A percentile compares a stretch with the other conserved stretches of the same genome.
phyloP scores from a whole-genome alignment of 2,888 invertebrate species.

The Platynereis dumerilii region DNA sequence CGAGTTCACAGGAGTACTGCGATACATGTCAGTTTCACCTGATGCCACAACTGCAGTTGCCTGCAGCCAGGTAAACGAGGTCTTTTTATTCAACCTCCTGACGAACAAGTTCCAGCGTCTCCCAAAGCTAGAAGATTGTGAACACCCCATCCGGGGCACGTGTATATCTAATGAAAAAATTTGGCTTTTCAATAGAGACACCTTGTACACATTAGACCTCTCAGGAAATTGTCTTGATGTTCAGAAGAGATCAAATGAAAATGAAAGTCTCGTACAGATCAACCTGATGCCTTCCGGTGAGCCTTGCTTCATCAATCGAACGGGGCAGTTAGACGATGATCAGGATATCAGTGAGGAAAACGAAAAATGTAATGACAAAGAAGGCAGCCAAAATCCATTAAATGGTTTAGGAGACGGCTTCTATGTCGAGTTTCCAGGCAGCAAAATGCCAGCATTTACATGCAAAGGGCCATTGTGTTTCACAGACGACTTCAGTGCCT shows the following conservation, averaged over 20 bases:
- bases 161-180: not conserved
- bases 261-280: not conserved
- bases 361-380: too few relatives aligned
- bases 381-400: too few relatives aligned
- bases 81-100: not conserved
- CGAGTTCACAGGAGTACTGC: not conserved
- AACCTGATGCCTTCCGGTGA: not conserved
- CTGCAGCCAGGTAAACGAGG: not conserved
- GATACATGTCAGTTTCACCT: constrained; percentile 29
- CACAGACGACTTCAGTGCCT: too few relatives aligned
- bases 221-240: not conserved
- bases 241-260: not conserved
- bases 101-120: not conserved
- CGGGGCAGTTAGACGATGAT: not conserved
- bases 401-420: too few relatives aligned
- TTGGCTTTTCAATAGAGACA: not conserved
- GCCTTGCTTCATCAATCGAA: not conserved
- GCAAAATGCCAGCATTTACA: too few relatives aligned
- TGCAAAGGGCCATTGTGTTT: too few relatives aligned
- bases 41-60: constrained; percentile 35
- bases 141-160: not conserved
- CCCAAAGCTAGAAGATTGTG: not conserved
- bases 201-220: not conserved
- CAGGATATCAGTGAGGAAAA: too few relatives aligned
- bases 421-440: too few relatives aligned